Evolutionary conservation across 1,140 invertebrate species (phyloP).

Genomic region (Pachypsylla venusta): DNA sequence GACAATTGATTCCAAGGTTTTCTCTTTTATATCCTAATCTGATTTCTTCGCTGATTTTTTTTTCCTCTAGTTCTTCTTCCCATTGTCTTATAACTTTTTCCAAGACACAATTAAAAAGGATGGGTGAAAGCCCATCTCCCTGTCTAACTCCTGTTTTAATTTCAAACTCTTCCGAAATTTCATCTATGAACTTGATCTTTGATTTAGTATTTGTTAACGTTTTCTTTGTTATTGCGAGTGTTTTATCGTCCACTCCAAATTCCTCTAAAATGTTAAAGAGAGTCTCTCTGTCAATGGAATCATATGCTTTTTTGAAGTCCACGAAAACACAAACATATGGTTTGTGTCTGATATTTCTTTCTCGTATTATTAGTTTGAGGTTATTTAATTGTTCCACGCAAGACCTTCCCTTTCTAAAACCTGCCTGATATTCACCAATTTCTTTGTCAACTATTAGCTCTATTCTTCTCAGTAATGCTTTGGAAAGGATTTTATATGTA

Average conservation of each 20-base stretch:
- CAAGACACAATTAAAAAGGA: constrained; percentile 12
- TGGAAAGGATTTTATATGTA: constrained; percentile 16
- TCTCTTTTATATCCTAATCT: not conserved
- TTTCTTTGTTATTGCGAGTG: not conserved
- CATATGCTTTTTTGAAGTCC: constrained; percentile 10
- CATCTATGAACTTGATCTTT: constrained; percentile 7
- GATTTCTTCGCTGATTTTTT: not conserved
- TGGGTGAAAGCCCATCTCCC: constrained; percentile 14
- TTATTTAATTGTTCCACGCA: constrained; percentile 11
- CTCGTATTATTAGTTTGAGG: constrained; percentile 11
- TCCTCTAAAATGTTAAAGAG: constrained; percentile 7
- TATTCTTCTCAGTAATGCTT: constrained; percentile 10
- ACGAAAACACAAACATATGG: constrained; percentile 3
- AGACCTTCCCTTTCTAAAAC: constrained; percentile 14
- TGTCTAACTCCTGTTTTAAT: constrained; percentile 14
- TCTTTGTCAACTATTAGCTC: constrained; percentile 8
- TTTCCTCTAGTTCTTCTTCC: not conserved
- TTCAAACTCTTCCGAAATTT: not conserved
- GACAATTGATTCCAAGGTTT: not conserved
- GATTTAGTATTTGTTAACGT: not conserved
- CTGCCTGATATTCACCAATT: constrained; percentile 1
- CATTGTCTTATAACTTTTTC: constrained; percentile 9
- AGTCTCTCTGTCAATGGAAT: not conserved
- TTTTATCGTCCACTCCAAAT: not conserved
- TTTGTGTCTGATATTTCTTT: constrained; percentile 5